Evolutionary conservation across 2,113 vertebrate species (phyloP).

Genomic region (Chloropsis cyanopogon): DNA sequence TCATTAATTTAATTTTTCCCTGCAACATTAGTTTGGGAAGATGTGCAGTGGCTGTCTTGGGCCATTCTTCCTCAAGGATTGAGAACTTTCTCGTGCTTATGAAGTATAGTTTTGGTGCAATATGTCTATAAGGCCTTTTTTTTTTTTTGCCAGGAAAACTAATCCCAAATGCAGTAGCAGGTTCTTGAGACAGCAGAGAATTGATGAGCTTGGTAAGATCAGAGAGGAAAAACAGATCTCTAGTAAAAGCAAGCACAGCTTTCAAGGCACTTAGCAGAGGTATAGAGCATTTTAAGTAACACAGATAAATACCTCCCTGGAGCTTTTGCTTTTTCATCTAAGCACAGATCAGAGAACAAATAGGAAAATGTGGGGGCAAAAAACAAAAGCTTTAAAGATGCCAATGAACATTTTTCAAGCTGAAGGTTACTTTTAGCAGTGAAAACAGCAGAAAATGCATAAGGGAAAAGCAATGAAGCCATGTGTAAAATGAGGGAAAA

Average conservation of each 20-base stretch:
- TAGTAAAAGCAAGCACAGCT: slow-evolving; percentile 43
- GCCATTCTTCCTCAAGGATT: not conserved
- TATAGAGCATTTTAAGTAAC: slow-evolving; percentile 50
- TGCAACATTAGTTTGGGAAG: not conserved
- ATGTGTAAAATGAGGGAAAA: not conserved
- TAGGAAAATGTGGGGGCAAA: not conserved
- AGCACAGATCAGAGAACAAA: slow-evolving; percentile 11
- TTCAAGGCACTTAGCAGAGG: slow-evolving; percentile 31
- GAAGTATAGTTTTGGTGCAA: not conserved
- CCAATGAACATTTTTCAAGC: slow-evolving; percentile 27
- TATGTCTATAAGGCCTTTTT: not conserved
- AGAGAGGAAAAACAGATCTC: slow-evolving; percentile 45
- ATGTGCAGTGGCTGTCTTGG: not conserved
- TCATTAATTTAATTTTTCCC: not conserved
- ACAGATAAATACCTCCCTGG: slow-evolving; percentile 43
- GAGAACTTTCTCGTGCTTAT: not conserved
- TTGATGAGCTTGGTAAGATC: slow-evolving; percentile 41
- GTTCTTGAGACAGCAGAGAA: slow-evolving; percentile 14
- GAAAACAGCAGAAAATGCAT: not conserved
- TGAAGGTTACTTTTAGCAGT: slow-evolving; percentile 16
- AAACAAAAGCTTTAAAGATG: not conserved
- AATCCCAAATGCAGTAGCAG: not conserved
- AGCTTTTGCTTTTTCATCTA: slow-evolving; percentile 46
- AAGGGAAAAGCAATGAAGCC: not conserved
- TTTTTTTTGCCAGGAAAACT: not conserved